Evolutionary conservation across 2,113 vertebrate genomes (phyloP).

Genomic region (Speoplatyrhinus poulsoni): DNA sequence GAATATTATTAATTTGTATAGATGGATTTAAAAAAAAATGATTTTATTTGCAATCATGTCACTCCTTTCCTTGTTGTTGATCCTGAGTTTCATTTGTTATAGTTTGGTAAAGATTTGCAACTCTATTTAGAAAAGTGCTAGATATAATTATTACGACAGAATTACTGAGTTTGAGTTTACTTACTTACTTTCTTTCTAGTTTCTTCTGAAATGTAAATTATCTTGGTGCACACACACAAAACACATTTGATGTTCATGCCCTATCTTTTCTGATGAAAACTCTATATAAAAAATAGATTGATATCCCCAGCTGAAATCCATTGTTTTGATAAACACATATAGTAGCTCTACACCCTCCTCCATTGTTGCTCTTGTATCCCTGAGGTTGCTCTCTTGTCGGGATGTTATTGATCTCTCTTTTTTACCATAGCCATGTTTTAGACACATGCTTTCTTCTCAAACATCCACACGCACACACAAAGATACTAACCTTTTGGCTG

Average conservation of each 20-base stretch:
- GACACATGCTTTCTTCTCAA: constrained; percentile 19
- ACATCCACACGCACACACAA: constrained; percentile 7
- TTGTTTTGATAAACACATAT: constrained; percentile 56
- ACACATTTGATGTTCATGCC: constrained; percentile 20
- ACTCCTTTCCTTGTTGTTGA: neutral
- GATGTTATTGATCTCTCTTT: constrained; percentile 54
- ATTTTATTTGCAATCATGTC: neutral
- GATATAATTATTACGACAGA: too few relatives aligned
- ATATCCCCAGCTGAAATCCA: constrained; percentile 41
- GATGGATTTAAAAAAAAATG: neutral
- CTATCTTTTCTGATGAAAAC: constrained; percentile 21
- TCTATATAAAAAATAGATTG: constrained; percentile 39
- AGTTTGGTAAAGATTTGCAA: too few relatives aligned
- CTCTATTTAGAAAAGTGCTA: too few relatives aligned
- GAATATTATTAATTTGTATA: too few relatives aligned
- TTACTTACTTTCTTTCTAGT: neutral
- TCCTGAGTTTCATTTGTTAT: neutral
- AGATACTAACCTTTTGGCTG: constrained; percentile 13
- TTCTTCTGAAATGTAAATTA: constrained; percentile 31
- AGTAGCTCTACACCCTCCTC: constrained; percentile 26
- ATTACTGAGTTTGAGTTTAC: too few relatives aligned
- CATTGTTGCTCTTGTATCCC: constrained; percentile 37
- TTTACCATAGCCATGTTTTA: constrained; percentile 33
- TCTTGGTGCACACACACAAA: constrained; percentile 7
- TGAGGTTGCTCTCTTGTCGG: constrained; percentile 45